Percentiles rank a stretch among this genome's conserved stretches.
phyloP scores from a whole-genome alignment of 1,140 invertebrate species.

The Trialeurodes vaporariorum region DNA sequence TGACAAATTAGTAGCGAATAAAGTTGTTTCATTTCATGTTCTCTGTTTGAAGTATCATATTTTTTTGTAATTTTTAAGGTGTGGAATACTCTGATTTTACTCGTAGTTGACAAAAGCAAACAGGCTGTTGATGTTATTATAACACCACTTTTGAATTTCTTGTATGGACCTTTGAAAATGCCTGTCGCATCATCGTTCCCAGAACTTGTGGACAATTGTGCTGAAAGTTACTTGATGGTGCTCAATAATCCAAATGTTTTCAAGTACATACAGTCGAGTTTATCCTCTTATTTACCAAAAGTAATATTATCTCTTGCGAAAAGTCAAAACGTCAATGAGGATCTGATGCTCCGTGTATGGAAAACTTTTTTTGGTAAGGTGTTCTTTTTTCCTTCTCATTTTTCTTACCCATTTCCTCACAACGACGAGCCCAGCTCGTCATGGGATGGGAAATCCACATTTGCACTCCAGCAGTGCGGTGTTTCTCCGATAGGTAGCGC shows the following conservation, averaged over 20 bases:
- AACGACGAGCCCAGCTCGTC: too few species aligned
- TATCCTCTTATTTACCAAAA: not conserved
- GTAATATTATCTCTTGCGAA: not conserved
- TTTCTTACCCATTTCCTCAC: too few species aligned
- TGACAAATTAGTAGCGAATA: too few species aligned
- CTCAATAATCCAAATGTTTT: not conserved
- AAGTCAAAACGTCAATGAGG: not conserved
- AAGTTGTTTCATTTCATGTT: too few species aligned
- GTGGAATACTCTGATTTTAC: not conserved
- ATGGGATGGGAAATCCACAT: too few species aligned
- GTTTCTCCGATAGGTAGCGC: too few species aligned
- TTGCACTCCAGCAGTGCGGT: too few species aligned
- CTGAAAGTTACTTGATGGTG: not conserved
- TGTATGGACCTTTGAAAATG: not conserved
- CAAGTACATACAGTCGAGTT: not conserved
- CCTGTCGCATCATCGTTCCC: not conserved
- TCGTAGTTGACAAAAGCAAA: not conserved
- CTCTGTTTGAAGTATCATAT: too few species aligned
- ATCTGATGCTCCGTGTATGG: not conserved
- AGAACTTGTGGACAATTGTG: not conserved
- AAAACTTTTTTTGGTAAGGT: not conserved
- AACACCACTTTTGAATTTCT: not conserved
- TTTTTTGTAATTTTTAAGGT: too few species aligned
- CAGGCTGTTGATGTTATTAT: not conserved
- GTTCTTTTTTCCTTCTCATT: too few species aligned